Base-by-base conservation (phyloP, 1,140 invertebrate genomes). In the Temnothorax longispinosus region DNA sequence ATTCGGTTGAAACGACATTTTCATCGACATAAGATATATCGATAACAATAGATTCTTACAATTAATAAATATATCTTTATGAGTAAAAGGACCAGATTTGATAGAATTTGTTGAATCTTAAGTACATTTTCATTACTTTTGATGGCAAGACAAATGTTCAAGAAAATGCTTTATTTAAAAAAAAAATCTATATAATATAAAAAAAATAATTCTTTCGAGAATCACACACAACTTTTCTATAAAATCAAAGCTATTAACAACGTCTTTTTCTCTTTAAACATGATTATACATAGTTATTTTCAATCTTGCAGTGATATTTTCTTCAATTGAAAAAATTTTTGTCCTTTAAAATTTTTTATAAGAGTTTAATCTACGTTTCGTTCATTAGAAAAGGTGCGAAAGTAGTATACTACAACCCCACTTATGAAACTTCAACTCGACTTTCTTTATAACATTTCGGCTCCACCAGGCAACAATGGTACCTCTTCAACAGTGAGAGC, bases 401-500 rank as follows among this genome's bases (percentile, higher is more conserved):
- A 82, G 18, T 35, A 60, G 13, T 72, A 21, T 52, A 32, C 41
- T 75, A 0, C 21, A 60, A 35, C 2, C 8, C 35, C 65, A 71
- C 44, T 56, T 81, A 71, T 71, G 41, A 32, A 74, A 82, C 54
- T 74, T 74, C 0, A 74, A n/a, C 21, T 71, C 2, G 58, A 82
- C 41, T 74, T 47, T 52, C 18, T 60, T 82, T 7, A 41, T 15
- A 58, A 72, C 13, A n/a, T 60, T 74, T 47, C 47, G 52, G 4
- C 11, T 82, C 0, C 41, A 41, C 6, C 27, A 7, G 1, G 2
- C 32, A 47, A 60, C 44, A 74, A 75, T 74, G n/a, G 27, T 27
- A 60, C 35, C 4, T 62, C 7, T 71, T 84, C 11, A 27, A 82
- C 27, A 47, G 47, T 41, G 15, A 52, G 21, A 60, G 18, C 27